These are phyloP conservation scores for Lepidochitona cinerea DNA, from an alignment of 2,888 invertebrate species.

Conservation along the genomic window DNA sequence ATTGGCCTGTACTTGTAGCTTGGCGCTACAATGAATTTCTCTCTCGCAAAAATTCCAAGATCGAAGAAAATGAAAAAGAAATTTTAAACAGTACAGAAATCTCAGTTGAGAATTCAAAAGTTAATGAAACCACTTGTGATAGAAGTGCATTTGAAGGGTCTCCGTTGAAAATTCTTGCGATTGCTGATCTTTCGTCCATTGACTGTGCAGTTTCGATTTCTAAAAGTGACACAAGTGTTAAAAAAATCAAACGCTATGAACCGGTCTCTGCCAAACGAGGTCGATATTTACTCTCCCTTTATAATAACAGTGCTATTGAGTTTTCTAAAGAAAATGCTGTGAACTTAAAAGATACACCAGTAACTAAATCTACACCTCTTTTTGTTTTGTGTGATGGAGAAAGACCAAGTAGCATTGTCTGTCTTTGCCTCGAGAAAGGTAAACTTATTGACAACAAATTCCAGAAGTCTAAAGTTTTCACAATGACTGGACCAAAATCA, in stretches of 20 bases:
- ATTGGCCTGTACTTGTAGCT: not conserved
- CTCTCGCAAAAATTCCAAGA: not conserved
- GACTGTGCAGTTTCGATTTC: slow-evolving; percentile 9
- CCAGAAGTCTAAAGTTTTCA: slow-evolving; percentile 13
- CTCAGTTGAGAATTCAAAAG: not conserved
- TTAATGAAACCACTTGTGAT: not conserved
- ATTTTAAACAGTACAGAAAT: not conserved
- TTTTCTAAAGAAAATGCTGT: not conserved
- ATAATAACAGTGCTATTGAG: not conserved
- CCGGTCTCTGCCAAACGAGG: not conserved
- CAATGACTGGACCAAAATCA: not conserved
- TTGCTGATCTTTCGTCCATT: slow-evolving; percentile 44
- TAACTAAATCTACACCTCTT: slow-evolving; percentile 14
- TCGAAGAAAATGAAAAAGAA: not conserved
- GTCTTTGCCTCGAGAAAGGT: slow-evolving; percentile 29
- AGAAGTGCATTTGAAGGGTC: slow-evolving; percentile 36
- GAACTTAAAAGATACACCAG: not conserved
- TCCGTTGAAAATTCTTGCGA: slow-evolving; percentile 44
- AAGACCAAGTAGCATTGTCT: slow-evolving; percentile 35
- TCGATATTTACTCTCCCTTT: slow-evolving; percentile 7
- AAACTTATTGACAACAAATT: slow-evolving; percentile 27
- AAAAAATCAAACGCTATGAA: not conserved
- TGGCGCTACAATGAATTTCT: not conserved
- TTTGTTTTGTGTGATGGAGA: slow-evolving; percentile 42
- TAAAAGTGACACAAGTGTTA: not conserved